Base-by-base conservation (phyloP, 2,888 invertebrate species). In the Lydus trimaculatus region DNA sequence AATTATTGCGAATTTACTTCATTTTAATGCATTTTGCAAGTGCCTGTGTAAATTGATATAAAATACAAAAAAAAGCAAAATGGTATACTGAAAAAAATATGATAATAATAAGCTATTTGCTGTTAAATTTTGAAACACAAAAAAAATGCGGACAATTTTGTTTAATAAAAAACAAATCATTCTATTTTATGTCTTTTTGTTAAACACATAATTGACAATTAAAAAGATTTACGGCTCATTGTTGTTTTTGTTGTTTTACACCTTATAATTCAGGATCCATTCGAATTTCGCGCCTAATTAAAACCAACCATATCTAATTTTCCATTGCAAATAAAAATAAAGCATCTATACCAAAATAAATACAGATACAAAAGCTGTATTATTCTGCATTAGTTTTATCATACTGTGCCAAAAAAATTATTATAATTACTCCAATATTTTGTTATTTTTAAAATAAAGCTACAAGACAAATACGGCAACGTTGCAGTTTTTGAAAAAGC, bases 1-100 rank as follows among this genome's bases (percentile, higher is more conserved):
- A 15, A 56, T 28, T 56, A 28, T 28, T 25, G 56, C 25, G 15
- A 25, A 28, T 56, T 56, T 56, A 23, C 5, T 56, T 28, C 1
- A 15, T 56, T 56, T 56, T 56, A 25, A 56, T n/a, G 56, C 28
- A 56, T 56, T 56, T 56, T 56, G 56, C 56, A 56, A 56, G 56
- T 56, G 56, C 56, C 56, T 56, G 15, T 56, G 15, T 20, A 56
- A 56, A 56, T 43, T n/a, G 11, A 52, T 13, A 52, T 13, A 28
- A 56, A 28, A 56, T 15, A 15, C 15, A 15, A 56, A 28, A 25
- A 56, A 56, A 28, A 25, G 28, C 0, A 7, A 28, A 48, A 43
- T 15, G 15, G 36, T 56, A 13, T 56, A 28, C 7, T 56, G 5
- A 25, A 15, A 52, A 23, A 52, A 23, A 9, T 8, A 48, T 17